A percentile compares a stretch with the other conserved stretches of the same genome.
These are phyloP conservation scores for Spatulosminthurus flaviceps DNA, from an alignment of 2,888 invertebrate genomes.

Conservation along the genomic window DNA sequence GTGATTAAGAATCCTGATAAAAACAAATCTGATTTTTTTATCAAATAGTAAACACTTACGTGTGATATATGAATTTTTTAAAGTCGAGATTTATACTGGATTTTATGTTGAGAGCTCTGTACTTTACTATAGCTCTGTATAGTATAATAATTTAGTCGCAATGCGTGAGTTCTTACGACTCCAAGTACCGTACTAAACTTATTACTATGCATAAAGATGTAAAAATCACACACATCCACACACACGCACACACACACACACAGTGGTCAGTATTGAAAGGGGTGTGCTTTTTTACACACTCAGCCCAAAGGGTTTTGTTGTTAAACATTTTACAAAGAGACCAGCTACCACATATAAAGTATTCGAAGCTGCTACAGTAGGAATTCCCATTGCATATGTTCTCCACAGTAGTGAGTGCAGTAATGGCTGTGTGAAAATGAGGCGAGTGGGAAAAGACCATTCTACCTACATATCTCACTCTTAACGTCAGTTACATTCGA, in stretches of 20 bases:
- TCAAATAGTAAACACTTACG: too few species aligned
- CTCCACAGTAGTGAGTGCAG: neutral
- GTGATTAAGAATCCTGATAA: neutral
- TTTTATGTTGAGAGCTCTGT: too few species aligned
- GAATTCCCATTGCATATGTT: neutral
- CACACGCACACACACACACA: too few species aligned
- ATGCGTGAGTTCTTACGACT: too few species aligned
- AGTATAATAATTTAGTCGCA: too few species aligned
- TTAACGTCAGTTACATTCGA: neutral
- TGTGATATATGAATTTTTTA: neutral
- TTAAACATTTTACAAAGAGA: too few species aligned
- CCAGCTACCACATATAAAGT: too few species aligned
- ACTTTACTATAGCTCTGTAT: too few species aligned
- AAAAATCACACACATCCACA: too few species aligned
- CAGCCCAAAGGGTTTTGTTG: neutral
- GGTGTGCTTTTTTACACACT: constrained; percentile 6
- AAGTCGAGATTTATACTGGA: neutral
- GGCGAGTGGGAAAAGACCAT: neutral
- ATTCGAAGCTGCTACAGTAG: too few species aligned
- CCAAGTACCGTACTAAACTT: too few species aligned
- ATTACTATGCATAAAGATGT: too few species aligned
- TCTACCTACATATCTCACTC: neutral
- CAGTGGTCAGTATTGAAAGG: neutral
- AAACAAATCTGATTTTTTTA: neutral
- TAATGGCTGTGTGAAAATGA: neutral